Evolutionary conservation across 2,797 vertebrate species (phyloP).

Genomic region (Cossypha niveicapilla): DNA sequence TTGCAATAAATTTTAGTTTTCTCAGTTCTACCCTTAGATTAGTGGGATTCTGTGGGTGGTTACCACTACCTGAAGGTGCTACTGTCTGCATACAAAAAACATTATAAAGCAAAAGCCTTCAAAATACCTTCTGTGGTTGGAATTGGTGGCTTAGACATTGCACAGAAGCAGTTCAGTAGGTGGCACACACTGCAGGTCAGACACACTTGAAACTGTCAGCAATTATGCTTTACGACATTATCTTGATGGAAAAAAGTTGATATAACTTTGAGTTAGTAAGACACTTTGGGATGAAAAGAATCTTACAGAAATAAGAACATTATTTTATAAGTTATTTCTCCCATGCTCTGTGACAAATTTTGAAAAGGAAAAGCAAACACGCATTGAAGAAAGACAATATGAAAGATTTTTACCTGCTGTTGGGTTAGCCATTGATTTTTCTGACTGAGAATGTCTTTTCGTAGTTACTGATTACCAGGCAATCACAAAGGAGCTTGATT

Average conservation of each 20-base stretch:
- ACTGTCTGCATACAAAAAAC: background rate
- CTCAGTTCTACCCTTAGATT: background rate
- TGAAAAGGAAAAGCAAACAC: background rate
- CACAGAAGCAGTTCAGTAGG: background rate
- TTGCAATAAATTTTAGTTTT: background rate
- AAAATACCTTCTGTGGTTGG: accelerated
- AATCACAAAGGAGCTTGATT: background rate
- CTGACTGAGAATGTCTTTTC: background rate
- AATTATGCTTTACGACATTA: background rate
- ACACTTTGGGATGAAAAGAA: background rate
- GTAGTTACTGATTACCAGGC: slow-evolving; percentile 4
- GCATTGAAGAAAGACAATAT: background rate
- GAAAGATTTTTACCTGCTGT: background rate
- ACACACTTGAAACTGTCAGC: background rate
- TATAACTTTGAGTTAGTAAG: background rate
- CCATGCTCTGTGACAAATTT: background rate
- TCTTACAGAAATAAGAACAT: background rate
- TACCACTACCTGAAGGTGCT: background rate
- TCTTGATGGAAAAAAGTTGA: background rate
- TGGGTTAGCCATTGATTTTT: slow-evolving; percentile 18
- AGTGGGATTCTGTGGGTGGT: background rate
- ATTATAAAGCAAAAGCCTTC: background rate
- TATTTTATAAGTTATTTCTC: background rate
- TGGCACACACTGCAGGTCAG: background rate
- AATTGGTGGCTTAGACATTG: background rate